Evolutionary conservation across 2,888 invertebrate species (phyloP), one percentile per base, ranked within the genome.

Genomic region (Latrodectus hesperus): DNA sequence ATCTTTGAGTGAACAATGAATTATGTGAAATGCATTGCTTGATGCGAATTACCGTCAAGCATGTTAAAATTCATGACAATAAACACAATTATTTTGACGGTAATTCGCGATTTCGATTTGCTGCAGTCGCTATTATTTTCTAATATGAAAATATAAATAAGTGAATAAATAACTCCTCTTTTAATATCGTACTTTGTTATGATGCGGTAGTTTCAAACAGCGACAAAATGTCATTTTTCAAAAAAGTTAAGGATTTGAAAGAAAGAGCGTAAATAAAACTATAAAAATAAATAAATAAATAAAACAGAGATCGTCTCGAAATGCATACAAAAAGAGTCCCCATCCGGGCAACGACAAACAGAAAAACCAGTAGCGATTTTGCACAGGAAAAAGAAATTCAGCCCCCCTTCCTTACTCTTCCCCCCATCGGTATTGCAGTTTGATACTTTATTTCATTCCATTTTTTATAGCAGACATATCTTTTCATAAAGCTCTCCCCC

Each of bases 351-450:
- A 60, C 12, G 60, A 11, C n/a, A 60, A 60, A 60, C n/a, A 60
- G 60, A 16, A 60, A 60, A 80, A 72, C 72, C 80, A 80, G 80
- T 72, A 80, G 72, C 65, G 64, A 80, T 49, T 64, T 72, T n/a
- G 17, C 14, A 51, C 60, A 60, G 64, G 72, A 72, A 81, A 64
- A 60, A 52, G 78, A 11, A 12, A n/a, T 38, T 55, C 38, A 52
- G 38, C 78, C 68, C 70, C 70, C 53, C 38, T 38, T 38, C 38
- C 38, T 38, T 38, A 38, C 38, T 38, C 38, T 38, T 38, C 78
- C 26, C 67, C 68, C 38, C 53, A 70, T 53, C 16, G n/a, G n/a
- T 51, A 64, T 71, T 51, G 12, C 60, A 60, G 8, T 38, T 60
- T n/a, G 60, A 60, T 60, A 60, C 60, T 60, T 60, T 60, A 60